Evolutionary conservation across 1,140 invertebrate genomes (phyloP), one percentile per base, ranked within the genome.

Genomic region (Phthorimaea operculella): DNA sequence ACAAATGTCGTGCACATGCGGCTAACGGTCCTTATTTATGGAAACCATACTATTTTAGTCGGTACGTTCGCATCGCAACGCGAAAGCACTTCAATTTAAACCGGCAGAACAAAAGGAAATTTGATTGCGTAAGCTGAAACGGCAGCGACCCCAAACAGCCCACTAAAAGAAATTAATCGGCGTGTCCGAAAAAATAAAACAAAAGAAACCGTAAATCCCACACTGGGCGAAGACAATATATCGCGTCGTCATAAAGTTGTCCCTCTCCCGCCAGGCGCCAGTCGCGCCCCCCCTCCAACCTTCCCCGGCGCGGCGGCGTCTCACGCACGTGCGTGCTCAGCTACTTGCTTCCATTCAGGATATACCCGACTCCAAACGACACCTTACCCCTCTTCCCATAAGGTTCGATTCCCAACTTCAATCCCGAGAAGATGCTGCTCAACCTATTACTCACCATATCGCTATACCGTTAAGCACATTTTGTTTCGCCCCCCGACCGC

Each of bases 191-290:
- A 72, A 76, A 75, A 74, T 71, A 76, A 82, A 73, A 75, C 70
- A 76, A 80, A 72, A 67, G 67, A 49, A 64, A 70, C 61, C 62
- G 70, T 79, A 70, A 75, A 76, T 76, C 72, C 78, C 81, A 81
- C 78, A 79, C 75, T 72, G 70, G 59, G 62, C 60, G 72, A 74
- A 75, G 76, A 78, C 69, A 76, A 72, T 76, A 76, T 74, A 77
- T 76, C 62, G 68, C 68, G 68, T 74, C 70, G 72, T 72, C 72
- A 77, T 81, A 77, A 81, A 79, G 70, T 70, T 68, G 72, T 80
- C 63, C 64, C 76, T 76, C 76, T 77, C 76, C 77, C 74, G 72
- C 76, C 68, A 75, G 72, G 76, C 76, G 79, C 72, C 81, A 75
- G 51, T 55, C 57, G 62, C 51, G 48, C 51, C 62, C 56, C 62